Evolutionary conservation across 2,113 vertebrate genomes (phyloP).

Genomic region (Seriola aureovittata): DNA sequence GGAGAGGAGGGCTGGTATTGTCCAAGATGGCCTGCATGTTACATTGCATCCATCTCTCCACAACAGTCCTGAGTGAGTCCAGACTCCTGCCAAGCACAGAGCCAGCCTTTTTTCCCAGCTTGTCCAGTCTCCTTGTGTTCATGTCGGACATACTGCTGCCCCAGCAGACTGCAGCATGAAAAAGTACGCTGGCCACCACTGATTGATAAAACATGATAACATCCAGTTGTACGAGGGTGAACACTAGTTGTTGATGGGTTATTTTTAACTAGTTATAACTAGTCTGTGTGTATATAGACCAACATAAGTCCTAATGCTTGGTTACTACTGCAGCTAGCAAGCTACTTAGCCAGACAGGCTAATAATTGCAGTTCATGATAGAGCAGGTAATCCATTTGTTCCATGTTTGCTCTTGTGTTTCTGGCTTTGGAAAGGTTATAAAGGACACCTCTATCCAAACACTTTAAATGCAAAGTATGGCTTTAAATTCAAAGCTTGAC

Average conservation of each 20-base stretch:
- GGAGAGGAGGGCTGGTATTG: too few relatives aligned
- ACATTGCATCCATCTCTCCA: too few relatives aligned
- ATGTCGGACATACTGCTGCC: too few relatives aligned
- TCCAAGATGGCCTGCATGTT: too few relatives aligned
- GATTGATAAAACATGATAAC: neutral
- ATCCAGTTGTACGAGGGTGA: neutral
- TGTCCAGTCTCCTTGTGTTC: too few relatives aligned
- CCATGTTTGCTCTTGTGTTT: neutral
- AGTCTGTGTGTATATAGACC: too few relatives aligned
- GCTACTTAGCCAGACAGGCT: neutral
- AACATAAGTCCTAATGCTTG: neutral
- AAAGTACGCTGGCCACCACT: too few relatives aligned
- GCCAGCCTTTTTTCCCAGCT: too few relatives aligned
- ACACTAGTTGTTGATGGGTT: neutral
- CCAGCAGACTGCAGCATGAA: too few relatives aligned
- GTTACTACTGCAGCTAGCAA: neutral
- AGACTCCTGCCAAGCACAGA: too few relatives aligned
- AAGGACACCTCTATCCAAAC: neutral
- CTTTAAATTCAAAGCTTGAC: conserved; percentile 15
- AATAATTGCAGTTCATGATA: neutral
- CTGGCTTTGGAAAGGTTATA: neutral
- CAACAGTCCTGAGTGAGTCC: too few relatives aligned
- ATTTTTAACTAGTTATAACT: neutral
- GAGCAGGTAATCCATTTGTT: neutral
- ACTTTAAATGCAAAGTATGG: neutral